A percentile compares a stretch with the other conserved stretches of the same genome.
These are phyloP conservation scores for Sylvilagus bachmani DNA, from an alignment of 2,113 vertebrate genomes.

Conservation along the genomic window DNA sequence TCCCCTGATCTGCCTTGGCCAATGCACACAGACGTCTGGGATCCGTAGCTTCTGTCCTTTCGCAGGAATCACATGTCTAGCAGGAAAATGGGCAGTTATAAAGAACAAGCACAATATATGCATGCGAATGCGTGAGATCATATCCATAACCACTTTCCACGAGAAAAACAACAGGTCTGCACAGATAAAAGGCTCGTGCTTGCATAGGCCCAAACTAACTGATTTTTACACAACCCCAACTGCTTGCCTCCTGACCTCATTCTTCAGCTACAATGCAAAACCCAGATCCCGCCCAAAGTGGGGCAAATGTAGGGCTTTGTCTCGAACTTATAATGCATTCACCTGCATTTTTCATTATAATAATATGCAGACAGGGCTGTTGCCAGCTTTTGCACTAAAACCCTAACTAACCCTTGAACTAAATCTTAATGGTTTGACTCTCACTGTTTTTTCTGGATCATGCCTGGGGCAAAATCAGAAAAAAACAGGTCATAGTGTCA, in stretches of 20 bases:
- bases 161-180: background rate
- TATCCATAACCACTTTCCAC: background rate
- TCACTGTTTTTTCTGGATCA: slow-evolving; percentile 2
- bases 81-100: background rate
- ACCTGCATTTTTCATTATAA: background rate
- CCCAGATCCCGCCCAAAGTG: background rate
- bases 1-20: background rate
- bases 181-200: background rate
- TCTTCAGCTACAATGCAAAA: background rate
- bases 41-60: background rate
- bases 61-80: background rate
- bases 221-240: background rate
- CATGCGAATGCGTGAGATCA: background rate
- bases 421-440: background rate
- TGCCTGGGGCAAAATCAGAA: background rate
- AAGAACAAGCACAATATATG: background rate
- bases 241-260: background rate
- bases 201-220: background rate
- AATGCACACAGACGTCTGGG: background rate
- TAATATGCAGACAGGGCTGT: background rate
- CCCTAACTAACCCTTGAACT: background rate
- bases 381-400: background rate
- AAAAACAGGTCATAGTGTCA: background rate
- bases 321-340: background rate
- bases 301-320: background rate